These are phyloP conservation scores for Etheostoma perlongum DNA, from an alignment of 2,797 vertebrate genomes.

Conservation along the genomic window DNA sequence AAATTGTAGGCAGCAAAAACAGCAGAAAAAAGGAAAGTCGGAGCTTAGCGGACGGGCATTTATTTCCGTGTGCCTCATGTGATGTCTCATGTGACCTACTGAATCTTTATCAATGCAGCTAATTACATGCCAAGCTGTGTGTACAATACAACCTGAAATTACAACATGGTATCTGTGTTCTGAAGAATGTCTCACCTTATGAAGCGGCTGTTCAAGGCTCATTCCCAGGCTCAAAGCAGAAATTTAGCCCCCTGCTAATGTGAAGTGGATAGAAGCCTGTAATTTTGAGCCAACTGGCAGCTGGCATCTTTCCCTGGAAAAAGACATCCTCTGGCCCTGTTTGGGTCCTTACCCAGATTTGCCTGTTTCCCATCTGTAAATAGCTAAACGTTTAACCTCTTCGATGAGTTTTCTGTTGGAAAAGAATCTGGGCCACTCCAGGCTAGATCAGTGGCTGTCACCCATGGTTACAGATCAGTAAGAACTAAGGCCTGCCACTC, in stretches of 20 bases:
- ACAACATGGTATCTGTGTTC: slow-evolving; percentile 50
- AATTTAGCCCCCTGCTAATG: slow-evolving; percentile 59
- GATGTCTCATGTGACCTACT: too few species aligned
- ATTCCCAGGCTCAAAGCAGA: slow-evolving; percentile 51
- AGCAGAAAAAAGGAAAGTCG: too few species aligned
- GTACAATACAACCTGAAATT: slow-evolving; percentile 52
- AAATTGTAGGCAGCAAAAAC: too few species aligned
- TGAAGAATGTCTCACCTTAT: slow-evolving; percentile 64
- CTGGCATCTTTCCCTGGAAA: slow-evolving; percentile 70
- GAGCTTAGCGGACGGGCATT: too few species aligned
- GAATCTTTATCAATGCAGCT: slow-evolving; percentile 42
- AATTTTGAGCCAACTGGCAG: slow-evolving; percentile 68
- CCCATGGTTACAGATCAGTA: slow-evolving; percentile 66
- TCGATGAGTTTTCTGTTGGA: slow-evolving; percentile 63
- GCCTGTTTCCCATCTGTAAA: slow-evolving; percentile 63
- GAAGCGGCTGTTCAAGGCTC: slow-evolving; percentile 65
- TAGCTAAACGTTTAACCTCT: slow-evolving; percentile 76
- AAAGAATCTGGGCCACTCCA: slow-evolving; percentile 67
- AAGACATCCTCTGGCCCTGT: slow-evolving; percentile 41
- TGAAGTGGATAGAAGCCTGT: slow-evolving; percentile 67
- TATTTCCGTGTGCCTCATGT: too few species aligned
- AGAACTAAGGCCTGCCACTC: slow-evolving; percentile 63
- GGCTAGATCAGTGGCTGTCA: slow-evolving; percentile 69
- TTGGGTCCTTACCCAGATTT: slow-evolving; percentile 64
- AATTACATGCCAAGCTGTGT: slow-evolving; percentile 35